phyloP scores from a whole-genome alignment of 2,888 invertebrate species.

The Eupithecia pulchellata region DNA sequence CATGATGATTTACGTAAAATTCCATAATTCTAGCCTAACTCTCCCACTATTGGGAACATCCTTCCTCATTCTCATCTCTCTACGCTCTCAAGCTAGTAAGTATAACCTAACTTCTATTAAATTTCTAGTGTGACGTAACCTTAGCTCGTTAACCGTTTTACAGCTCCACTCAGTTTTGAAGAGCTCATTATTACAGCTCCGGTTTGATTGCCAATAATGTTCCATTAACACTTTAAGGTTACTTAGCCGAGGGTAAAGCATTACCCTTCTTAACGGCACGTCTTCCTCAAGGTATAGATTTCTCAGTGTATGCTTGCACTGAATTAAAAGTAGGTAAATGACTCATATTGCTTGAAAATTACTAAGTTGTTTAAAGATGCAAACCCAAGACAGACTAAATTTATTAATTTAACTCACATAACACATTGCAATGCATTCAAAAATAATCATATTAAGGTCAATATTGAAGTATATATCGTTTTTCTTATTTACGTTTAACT shows the following conservation, averaged over 20 bases:
- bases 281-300: not conserved
- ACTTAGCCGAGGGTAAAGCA: not conserved
- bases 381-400: not conserved
- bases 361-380: not conserved
- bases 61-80: not conserved
- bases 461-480: no score
- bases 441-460: no score
- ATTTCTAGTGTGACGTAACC: constrained; percentile 4
- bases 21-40: no score
- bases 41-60: not conserved
- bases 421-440: no score
- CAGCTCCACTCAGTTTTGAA: constrained; percentile 15
- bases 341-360: not conserved
- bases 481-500: no score
- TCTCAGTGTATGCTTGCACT: no score
- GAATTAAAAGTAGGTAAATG: no score
- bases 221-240: constrained; percentile 9
- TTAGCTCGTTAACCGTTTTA: constrained; percentile 17
- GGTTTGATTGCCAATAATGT: constrained; percentile 28
- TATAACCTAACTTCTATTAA: not conserved
- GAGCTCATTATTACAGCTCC: constrained; percentile 23
- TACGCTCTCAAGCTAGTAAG: not conserved
- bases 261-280: not conserved
- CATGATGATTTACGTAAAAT: no score
- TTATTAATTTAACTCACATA: no score